Base-by-base conservation (phyloP, 2,888 invertebrate species). In the Lottia scabra region DNA sequence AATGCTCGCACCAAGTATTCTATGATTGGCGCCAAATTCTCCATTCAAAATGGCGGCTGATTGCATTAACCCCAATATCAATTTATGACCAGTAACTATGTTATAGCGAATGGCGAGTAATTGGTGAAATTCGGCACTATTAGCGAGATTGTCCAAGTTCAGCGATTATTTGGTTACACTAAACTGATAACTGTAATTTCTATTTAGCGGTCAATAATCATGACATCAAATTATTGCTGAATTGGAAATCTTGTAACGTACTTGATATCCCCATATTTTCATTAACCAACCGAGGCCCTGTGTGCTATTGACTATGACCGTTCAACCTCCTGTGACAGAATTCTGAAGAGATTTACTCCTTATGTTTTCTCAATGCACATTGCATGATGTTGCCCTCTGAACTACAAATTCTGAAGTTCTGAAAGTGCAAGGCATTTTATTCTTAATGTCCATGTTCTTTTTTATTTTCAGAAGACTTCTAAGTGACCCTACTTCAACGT, bases 401-500 rank as follows among this genome's bases (percentile, higher is more conserved):
- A n/a, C n/a, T n/a, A n/a, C n/a, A n/a, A n/a, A n/a, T n/a, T n/a
- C n/a, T n/a, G n/a, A n/a, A n/a, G n/a, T n/a, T n/a, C n/a, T n/a
- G n/a, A n/a, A n/a, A n/a, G n/a, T n/a, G n/a, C n/a, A n/a, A n/a
- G n/a, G n/a, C n/a, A n/a, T n/a, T n/a, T n/a, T 38, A 6, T 8
- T 38, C 38, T 38, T 8, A 38, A 38, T 38, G 5, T 6, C 10
- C 38, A 30, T 38, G 10, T 38, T 19, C 23, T 56, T 12, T 38
- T 43, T 68, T 5, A 26, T 19, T 56, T 30, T 10, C 56, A 69
- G 68, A 63, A 19, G 68, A 16, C 26, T 69, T 2, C 27, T 69
- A 16, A 63, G 63, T 26, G 63, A 44, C 8, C 64, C 27, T 15
- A 16, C 38, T 1, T 26, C 70, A 13, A 45, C 70, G 5, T 19